phyloP scores from a whole-genome alignment of 1,140 invertebrate genomes.

The Conus betulinus region DNA sequence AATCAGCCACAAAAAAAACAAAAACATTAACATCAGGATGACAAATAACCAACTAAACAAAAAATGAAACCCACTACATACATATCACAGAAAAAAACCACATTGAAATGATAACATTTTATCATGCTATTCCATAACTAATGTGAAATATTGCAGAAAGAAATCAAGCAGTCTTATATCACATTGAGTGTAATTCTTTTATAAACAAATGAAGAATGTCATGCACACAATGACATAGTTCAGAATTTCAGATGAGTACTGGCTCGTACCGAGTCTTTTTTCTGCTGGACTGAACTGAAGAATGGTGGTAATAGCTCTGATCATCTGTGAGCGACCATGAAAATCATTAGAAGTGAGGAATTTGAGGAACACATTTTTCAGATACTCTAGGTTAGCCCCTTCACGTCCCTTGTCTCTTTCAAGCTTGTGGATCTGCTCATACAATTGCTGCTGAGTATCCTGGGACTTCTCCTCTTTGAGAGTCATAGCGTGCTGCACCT shows the following conservation, averaged over 20 bases:
- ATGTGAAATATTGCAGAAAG: no score
- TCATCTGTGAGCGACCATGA: constrained; percentile 86
- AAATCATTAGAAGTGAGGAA: constrained; percentile 81
- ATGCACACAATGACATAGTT: neutral
- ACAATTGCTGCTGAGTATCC: constrained; percentile 79
- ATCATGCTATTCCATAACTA: no score
- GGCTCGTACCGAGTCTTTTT: constrained; percentile 76
- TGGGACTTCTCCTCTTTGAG: constrained; percentile 79
- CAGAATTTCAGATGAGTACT: constrained; percentile 20
- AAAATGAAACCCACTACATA: no score
- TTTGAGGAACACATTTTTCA: constrained; percentile 92
- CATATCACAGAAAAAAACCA: no score
- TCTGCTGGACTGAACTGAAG: constrained; percentile 87
- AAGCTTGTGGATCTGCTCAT: constrained; percentile 80
- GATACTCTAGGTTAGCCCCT: constrained; percentile 90
- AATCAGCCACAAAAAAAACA: no score
- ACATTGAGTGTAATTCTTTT: neutral
- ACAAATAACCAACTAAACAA: no score
- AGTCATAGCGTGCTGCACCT: constrained; percentile 80
- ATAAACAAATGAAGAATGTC: neutral
- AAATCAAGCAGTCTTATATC: neutral
- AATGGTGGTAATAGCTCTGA: constrained; percentile 91
- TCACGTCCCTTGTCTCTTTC: constrained; percentile 87
- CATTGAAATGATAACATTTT: no score
- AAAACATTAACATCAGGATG: no score